These are phyloP conservation scores for Ochropleura leucogaster DNA, from an alignment of 2,888 invertebrate genomes.

Conservation along the genomic window DNA sequence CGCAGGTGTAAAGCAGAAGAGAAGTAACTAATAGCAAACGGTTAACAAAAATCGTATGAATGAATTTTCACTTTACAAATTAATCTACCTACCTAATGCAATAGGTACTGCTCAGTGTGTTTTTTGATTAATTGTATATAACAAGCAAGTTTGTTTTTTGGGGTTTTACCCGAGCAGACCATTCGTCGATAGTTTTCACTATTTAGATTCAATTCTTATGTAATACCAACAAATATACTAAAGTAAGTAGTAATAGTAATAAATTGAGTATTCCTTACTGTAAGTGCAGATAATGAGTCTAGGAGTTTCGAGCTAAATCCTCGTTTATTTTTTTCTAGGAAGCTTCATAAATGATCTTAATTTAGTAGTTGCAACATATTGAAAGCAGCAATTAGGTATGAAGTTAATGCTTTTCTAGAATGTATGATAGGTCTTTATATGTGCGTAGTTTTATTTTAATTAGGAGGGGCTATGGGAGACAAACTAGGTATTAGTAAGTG, in stretches of 20 bases:
- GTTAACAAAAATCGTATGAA: not conserved
- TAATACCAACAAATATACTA: conserved; percentile 22
- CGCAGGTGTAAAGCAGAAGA: not conserved
- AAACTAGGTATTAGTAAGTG: not conserved
- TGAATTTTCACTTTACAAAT: not conserved
- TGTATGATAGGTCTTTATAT: not conserved
- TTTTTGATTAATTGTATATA: not conserved
- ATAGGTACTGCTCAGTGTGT: not conserved
- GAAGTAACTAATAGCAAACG: not conserved
- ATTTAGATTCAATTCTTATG: conserved; percentile 1
- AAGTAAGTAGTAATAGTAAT: too few relatives aligned
- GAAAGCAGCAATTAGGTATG: not conserved
- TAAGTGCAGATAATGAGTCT: conserved; percentile 33
- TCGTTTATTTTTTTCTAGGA: conserved; percentile 34
- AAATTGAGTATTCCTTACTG: conserved; percentile 33
- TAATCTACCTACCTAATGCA: not conserved
- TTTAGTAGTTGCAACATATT: conserved; percentile 14
- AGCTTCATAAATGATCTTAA: conserved; percentile 26
- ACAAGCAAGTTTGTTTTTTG: not conserved
- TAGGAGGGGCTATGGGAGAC: not conserved
- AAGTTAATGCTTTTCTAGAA: not conserved
- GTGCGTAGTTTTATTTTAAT: not conserved
- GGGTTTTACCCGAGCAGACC: not conserved
- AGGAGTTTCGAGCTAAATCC: conserved; percentile 37
- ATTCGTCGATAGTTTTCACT: not conserved